Conservation (phyloP, 1,140 invertebrate species). For the Drosophila murphyi region DNA sequence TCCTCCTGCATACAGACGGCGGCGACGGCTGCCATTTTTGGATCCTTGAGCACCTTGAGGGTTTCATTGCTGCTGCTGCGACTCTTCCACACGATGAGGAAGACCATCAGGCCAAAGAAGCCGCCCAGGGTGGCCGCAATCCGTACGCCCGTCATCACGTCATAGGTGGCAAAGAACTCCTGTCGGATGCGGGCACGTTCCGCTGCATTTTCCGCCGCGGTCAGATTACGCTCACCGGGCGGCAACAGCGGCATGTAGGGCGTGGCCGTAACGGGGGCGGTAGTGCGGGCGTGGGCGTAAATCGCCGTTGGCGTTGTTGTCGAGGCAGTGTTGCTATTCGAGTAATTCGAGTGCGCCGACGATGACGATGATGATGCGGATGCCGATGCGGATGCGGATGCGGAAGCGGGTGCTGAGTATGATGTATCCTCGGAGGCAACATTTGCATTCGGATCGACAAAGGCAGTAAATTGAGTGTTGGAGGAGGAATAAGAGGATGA, state of each 20-base stretch:
- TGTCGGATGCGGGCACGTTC: constrained; percentile 88
- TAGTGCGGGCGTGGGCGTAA: constrained; percentile 28
- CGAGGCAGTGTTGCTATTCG: constrained; percentile 50
- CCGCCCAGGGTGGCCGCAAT: constrained; percentile 95
- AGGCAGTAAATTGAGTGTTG: constrained; percentile 39
- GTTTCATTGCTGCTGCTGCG: constrained; percentile 89
- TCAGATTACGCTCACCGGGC: constrained; percentile 72
- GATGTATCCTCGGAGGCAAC: constrained; percentile 9
- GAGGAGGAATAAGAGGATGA: neutral
- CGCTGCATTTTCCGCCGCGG: constrained; percentile 64
- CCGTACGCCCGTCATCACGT: constrained; percentile 94
- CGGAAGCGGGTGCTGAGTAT: neutral
- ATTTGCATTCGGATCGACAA: constrained; percentile 57
- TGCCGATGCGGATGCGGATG: neutral
- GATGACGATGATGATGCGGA: constrained; percentile 61
- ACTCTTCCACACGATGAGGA: constrained; percentile 94
- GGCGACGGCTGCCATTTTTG: constrained; percentile 87
- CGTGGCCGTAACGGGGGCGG: constrained; percentile 54
- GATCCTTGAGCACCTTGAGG: constrained; percentile 86
- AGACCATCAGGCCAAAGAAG: constrained; percentile 94
- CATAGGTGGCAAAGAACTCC: constrained; percentile 95
- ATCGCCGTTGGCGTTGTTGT: constrained; percentile 39
- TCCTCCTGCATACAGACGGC: constrained; percentile 92
- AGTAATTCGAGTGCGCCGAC: constrained; percentile 52
- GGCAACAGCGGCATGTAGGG: constrained; percentile 68